Conservation (phyloP, 1,140 invertebrate genomes). For the Dendrolimus punctatus region DNA sequence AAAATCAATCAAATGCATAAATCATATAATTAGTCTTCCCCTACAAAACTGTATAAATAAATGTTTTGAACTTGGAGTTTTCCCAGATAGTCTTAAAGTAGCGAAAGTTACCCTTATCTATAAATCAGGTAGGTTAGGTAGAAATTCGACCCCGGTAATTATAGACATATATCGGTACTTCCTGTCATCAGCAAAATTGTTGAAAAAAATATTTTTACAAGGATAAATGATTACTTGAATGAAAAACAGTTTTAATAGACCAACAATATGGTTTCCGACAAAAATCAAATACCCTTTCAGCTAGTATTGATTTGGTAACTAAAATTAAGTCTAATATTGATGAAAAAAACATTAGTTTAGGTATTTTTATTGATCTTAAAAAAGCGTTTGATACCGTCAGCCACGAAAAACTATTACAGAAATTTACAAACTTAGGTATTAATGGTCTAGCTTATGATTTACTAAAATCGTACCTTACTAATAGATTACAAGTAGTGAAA, state of each 20-base stretch:
- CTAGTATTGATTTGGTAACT: not conserved
- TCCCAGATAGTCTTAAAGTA: conserved; percentile 3
- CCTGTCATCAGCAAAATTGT: conserved; percentile 3
- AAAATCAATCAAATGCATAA: conserved; percentile 7
- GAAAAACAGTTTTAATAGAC: too few relatives aligned
- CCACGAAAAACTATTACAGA: conserved; percentile 1
- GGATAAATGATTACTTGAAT: too few relatives aligned
- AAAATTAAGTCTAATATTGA: conserved; percentile 2
- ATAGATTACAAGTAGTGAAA: conserved; percentile 4
- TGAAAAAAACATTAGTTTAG: not conserved
- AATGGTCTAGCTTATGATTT: conserved; percentile 2
- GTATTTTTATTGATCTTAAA: too few relatives aligned
- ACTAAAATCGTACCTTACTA: not conserved
- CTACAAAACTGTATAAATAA: conserved; percentile 7
- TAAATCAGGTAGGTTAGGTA: conserved; percentile 6
- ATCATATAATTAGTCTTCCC: not conserved
- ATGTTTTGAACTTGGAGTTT: not conserved
- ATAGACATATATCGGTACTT: conserved; percentile 3
- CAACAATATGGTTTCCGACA: too few relatives aligned
- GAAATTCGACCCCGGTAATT: conserved; percentile 4
- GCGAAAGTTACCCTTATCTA: conserved; percentile 7
- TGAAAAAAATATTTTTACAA: not conserved
- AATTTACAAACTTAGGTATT: conserved; percentile 6
- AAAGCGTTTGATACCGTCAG: too few relatives aligned
- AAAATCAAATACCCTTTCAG: conserved; percentile 6